Conservation (phyloP, 2,888 invertebrate species). For the Pterostichus madidus region DNA sequence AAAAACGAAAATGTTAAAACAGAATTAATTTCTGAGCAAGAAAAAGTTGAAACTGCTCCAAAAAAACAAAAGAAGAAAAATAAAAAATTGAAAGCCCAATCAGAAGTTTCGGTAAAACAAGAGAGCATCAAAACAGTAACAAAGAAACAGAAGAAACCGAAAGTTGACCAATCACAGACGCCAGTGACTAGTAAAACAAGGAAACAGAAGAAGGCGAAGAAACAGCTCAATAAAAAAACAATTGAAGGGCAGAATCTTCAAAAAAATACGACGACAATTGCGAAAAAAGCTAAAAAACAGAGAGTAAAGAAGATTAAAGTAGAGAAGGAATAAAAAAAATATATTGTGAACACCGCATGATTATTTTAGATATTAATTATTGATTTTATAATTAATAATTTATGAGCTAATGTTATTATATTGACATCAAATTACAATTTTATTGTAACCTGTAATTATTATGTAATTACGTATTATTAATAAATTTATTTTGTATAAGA, state of each 20-base stretch:
- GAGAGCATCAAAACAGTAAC: not conserved
- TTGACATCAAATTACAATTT: too few relatives aligned
- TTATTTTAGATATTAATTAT: not conserved
- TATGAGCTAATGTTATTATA: not conserved
- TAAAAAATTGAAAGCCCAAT: not conserved
- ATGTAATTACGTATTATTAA: slow-evolving; percentile 7
- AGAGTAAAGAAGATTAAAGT: too few relatives aligned
- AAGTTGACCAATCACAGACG: not conserved
- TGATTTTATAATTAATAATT: slow-evolving; percentile 1
- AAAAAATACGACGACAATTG: too few relatives aligned
- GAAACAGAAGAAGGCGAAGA: not conserved
- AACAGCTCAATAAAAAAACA: not conserved
- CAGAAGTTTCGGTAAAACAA: not conserved
- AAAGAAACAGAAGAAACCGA: not conserved
- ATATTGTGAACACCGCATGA: not conserved
- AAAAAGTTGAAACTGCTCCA: slow-evolving; percentile 5
- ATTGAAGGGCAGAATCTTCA: too few relatives aligned
- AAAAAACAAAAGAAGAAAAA: slow-evolving; percentile 11
- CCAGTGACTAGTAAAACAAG: not conserved
- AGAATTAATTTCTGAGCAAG: not conserved
- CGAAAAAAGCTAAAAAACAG: too few relatives aligned
- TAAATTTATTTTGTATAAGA: slow-evolving; percentile 5
- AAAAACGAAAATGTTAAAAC: slow-evolving; percentile 17
- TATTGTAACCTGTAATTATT: slow-evolving; percentile 1
- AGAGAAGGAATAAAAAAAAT: not conserved